Evolutionary conservation across 2,113 vertebrate genomes (phyloP), one percentile per base, ranked within the genome.

Genomic region (Alligator sinensis): DNA sequence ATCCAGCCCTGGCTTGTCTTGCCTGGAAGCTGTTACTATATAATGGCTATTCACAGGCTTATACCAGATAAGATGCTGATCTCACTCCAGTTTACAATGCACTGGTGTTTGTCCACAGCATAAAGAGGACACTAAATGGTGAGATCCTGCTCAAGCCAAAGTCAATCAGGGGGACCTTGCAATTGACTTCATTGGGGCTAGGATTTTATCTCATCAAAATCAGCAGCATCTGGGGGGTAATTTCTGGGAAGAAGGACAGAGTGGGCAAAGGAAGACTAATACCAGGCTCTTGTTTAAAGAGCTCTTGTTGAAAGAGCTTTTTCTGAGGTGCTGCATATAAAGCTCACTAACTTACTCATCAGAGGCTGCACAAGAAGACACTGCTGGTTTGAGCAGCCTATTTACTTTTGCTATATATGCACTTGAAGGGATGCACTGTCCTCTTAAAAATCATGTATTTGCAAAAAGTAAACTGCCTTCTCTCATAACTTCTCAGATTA

Each of bases 401-500:
- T 74, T 74, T 74, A 24, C 70, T 47, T 24, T 47, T 47, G 38
- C 34, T 47, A 22, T 74, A 38, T 12, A 8, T 47, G 38, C 47
- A 74, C 22, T 38, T 9, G 47, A 47, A 72, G 66, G 30, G 66
- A 72, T 13, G 15, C 12, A 25, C 12, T 8, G 70, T 74, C 21
- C 12, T 74, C 34, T 74, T 34, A 74, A 62, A 62, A 62, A 62
- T 62, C 61, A 62, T 62, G 25, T 25, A 62, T 62, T 62, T 62
- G 61, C 12, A 62, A 74, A 74, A 47, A 47, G 47, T 72, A 72
- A 14, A 47, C 11, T 18, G 25, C 25, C 59, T 57, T 66, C 55
- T 16, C 16, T 76, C 58, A 28, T 22, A 1, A 0, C 27, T 25
- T 61, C 78, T 59, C 57, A 58, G 88, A 6, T 0, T 11, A 22